These are phyloP conservation scores for Hydrochoerus hydrochaeris DNA, from an alignment of 2,113 vertebrate species.

Conservation along the genomic window DNA sequence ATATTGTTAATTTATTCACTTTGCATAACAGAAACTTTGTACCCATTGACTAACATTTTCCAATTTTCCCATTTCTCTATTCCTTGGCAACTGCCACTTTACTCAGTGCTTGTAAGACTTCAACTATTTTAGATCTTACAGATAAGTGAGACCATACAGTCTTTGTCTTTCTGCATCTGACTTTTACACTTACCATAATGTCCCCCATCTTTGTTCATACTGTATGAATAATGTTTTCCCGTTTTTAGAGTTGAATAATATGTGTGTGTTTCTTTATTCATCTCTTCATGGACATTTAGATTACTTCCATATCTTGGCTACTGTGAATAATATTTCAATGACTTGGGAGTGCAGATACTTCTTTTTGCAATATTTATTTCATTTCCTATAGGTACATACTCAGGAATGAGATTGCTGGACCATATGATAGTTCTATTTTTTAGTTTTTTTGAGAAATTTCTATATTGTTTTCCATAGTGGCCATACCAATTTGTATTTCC, in stretches of 20 bases:
- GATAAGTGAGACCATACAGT: neutral
- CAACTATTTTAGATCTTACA: neutral
- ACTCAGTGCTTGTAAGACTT: neutral
- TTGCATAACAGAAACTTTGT: neutral
- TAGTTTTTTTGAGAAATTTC: neutral
- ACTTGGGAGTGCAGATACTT: no score
- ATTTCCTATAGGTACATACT: neutral
- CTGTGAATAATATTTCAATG: neutral
- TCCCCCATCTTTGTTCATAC: neutral
- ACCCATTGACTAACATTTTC: neutral
- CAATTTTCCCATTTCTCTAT: neutral
- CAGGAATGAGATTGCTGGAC: neutral
- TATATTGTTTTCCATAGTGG: neutral
- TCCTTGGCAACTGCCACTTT: neutral
- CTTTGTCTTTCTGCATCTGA: neutral
- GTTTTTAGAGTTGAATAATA: neutral
- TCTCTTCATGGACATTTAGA: neutral
- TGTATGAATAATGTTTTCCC: neutral
- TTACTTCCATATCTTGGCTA: neutral
- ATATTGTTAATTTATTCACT: neutral
- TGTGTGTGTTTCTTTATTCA: neutral
- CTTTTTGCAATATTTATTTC: neutral
- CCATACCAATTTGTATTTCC: neutral
- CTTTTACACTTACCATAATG: neutral
- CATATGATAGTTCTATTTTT: neutral